Conservation (phyloP, 2,888 invertebrate genomes). For the Brassicogethes aeneus region DNA sequence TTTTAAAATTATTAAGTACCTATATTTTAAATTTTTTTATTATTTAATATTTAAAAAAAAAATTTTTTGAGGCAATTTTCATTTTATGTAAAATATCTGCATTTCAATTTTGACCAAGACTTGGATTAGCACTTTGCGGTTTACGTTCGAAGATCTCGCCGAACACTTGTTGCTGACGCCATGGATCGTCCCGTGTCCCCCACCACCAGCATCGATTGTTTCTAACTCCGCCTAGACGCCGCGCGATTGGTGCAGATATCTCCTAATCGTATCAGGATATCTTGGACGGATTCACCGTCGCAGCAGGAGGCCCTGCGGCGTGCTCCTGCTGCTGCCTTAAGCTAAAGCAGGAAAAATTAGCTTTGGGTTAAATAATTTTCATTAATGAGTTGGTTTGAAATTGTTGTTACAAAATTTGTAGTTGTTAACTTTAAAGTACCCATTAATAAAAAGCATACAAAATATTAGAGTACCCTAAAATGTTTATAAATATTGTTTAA, state of each 20-base stretch:
- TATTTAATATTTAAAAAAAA: background rate
- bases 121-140: slow-evolving; percentile 21
- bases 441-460: no score
- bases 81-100: no score
- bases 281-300: slow-evolving; percentile 15
- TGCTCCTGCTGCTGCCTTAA: no score
- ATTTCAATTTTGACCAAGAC: no score
- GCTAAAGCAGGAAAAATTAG: no score
- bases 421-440: no score
- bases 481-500: no score
- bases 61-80: background rate
- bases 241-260: slow-evolving; percentile 31
- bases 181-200: slow-evolving; percentile 31
- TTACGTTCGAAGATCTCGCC: slow-evolving; percentile 12
- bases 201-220: slow-evolving; percentile 33
- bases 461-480: no score
- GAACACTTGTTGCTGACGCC: slow-evolving; percentile 36
- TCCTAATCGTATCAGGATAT: slow-evolving; percentile 32
- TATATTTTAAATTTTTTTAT: background rate
- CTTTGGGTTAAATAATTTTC: no score
- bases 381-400: no score
- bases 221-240: slow-evolving; percentile 33
- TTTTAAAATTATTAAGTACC: background rate
- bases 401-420: no score
- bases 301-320: no score